Evolutionary conservation across 2,888 invertebrate species (phyloP), one percentile per base, ranked within the genome.

Genomic region (Clunio marinus): DNA sequence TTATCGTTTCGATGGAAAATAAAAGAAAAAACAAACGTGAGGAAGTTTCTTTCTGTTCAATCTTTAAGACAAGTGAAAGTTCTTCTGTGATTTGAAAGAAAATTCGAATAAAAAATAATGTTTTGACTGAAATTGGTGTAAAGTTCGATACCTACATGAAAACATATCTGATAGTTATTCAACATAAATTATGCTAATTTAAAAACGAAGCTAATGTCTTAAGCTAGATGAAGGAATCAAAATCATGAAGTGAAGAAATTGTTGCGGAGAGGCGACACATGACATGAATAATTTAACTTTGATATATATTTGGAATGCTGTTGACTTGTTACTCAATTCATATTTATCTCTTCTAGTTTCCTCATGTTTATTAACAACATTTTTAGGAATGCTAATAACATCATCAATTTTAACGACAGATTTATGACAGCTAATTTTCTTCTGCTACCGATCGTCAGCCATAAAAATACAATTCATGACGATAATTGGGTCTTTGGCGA

Each of bases 151-250:
- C n/a, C n/a, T 32, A 15, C 59, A 59, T 59, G 5, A 32, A 59
- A 57, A 57, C 57, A 57, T 22, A 27, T 57, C 57, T 25, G 27
- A 57, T 57, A 24, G 57, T 15, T 46, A 15, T n/a, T 63, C 27
- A 46, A 63, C 63, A 63, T 63, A 46, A 45, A 63, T 63, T 63
- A 63, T 63, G 63, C 46, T 46, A 63, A 63, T 63, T 45, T 25
- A 4, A 45, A 7, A 8, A 20, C 13, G 22, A 51, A 7, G 17
- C 51, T n/a, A 7, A 22, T 22, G 51, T 22, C n/a, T 22, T 51
- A 10, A 41, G 41, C 41, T 15, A 10, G 15, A 41, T 22, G 22
- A 8, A 51, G 51, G 51, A 17, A n/a, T n/a, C n/a, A n/a, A n/a
- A n/a, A n/a, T n/a, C n/a, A n/a, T n/a, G n/a, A n/a, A n/a, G n/a